A percentile compares a stretch with the other conserved stretches of the same genome.
Conservation (phyloP, 2,797 vertebrate species). For the Gouania willdenowi region DNA sequence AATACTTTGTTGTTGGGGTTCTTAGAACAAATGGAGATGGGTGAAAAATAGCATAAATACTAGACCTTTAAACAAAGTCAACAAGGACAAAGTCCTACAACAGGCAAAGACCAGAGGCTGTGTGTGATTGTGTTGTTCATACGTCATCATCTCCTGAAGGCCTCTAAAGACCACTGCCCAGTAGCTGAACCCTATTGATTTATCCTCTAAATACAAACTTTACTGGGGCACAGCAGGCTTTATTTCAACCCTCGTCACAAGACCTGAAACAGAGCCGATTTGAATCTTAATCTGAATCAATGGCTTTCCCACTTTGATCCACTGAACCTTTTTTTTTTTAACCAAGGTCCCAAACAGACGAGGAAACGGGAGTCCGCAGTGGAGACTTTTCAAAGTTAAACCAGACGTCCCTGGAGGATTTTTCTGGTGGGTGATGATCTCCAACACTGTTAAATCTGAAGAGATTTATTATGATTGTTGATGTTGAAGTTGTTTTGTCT, state of each 20-base stretch:
- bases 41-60: no score
- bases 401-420: conserved; percentile 85
- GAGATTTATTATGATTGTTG: no score
- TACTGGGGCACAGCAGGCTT: conserved; percentile 34
- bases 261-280: conserved; percentile 48
- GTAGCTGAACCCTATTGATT: conserved; percentile 34
- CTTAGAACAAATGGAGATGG: no score
- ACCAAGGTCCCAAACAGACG: conserved; percentile 90
- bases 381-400: conserved; percentile 84
- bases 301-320: conserved; percentile 22
- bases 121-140: conserved; percentile 1
- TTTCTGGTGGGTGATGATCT: conserved; percentile 76
- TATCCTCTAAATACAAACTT: conserved; percentile 42
- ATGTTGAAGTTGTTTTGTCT: no score
- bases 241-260: conserved; percentile 47
- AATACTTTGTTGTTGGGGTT: no score
- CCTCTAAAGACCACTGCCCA: conserved; percentile 8
- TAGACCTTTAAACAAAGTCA: no score
- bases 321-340: conserved; percentile 15
- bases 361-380: conserved; percentile 76
- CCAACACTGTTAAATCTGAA: no score
- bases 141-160: conserved; percentile 19
- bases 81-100: conserved; percentile 51
- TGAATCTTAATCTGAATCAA: conserved; percentile 42
- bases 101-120: conserved; percentile 31